Evolutionary conservation across 2,888 invertebrate species (phyloP), one percentile per base, ranked within the genome.

Genomic region (Ornithoptera alexandrae): DNA sequence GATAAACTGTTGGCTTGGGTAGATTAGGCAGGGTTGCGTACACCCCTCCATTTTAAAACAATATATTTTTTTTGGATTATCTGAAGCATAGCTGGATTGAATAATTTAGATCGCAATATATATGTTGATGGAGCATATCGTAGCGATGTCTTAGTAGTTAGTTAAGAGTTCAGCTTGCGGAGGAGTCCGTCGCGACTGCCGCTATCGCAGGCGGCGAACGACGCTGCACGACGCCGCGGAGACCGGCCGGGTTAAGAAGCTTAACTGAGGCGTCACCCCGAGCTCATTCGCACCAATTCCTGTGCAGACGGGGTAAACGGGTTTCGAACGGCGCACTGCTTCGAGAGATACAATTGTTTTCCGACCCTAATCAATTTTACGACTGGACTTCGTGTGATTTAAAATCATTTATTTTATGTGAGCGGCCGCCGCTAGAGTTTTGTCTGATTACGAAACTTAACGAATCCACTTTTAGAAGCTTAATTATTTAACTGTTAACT

Each of bases 281-380:
- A 18, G n/a, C 18, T n/a, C 30, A 30, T 60, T 66, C 30, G 15
- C 59, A 60, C 46, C 50, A 66, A 66, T 66, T 58, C 59, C 22
- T n/a, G n/a, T 53, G 53, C 53, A n/a, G 53, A 60, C 24, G 30
- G 65, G 36, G 46, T 46, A 59, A 65, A 59, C 46, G 59, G 58
- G 39, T 39, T 57, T 30, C 42, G n/a, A 36, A 8, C 42, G 10
- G 22, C n/a, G 18, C 50, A n/a, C 30, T 50, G 59, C 30, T 4
- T 20, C 65, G 18, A 42, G 7, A 46, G 60, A 66, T 66, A 66
- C 46, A 65, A 65, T 66, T 66, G 59, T 66, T 50, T 46, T 60
- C 50, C 30, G 46, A 66, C 59, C 59, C 50, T 60, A 66, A 60
- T 66, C 65, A 66, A 66, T 50, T 66, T 60, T 60, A 50, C 24